Conservation (phyloP, 2,113 vertebrate genomes). For the Passer montanus region DNA sequence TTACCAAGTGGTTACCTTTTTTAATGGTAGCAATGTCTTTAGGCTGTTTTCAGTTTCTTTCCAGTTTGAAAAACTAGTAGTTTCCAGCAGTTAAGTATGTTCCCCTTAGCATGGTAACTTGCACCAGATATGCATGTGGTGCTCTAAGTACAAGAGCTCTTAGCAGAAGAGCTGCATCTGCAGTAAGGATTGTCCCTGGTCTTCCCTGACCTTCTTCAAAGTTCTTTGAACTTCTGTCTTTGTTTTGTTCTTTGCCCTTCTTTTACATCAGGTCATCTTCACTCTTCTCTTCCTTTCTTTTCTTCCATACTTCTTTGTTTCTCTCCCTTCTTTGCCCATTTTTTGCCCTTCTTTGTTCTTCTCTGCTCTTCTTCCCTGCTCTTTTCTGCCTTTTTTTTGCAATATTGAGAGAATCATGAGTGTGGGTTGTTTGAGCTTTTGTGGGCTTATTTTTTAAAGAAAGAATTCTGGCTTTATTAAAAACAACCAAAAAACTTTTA, state of each 20-base stretch:
- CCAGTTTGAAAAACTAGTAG: background rate
- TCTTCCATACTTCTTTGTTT: background rate
- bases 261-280: background rate
- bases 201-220: background rate
- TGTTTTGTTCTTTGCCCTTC: background rate
- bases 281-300: background rate
- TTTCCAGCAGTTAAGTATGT: background rate
- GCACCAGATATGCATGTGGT: background rate
- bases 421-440: fast-evolving
- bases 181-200: background rate
- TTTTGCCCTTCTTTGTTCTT: background rate
- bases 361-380: background rate
- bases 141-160: background rate
- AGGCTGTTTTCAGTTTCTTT: background rate
- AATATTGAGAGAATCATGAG: background rate
- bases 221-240: background rate
- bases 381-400: background rate
- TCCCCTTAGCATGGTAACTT: background rate
- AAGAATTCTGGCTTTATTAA: conserved; percentile 3
- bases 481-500: conserved; percentile 15
- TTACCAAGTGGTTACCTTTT: background rate
- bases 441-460: background rate
- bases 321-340: background rate
- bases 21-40: background rate
- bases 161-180: background rate